Base-by-base conservation (phyloP, 2,113 vertebrate genomes). In the Dasypus novemcinctus region DNA sequence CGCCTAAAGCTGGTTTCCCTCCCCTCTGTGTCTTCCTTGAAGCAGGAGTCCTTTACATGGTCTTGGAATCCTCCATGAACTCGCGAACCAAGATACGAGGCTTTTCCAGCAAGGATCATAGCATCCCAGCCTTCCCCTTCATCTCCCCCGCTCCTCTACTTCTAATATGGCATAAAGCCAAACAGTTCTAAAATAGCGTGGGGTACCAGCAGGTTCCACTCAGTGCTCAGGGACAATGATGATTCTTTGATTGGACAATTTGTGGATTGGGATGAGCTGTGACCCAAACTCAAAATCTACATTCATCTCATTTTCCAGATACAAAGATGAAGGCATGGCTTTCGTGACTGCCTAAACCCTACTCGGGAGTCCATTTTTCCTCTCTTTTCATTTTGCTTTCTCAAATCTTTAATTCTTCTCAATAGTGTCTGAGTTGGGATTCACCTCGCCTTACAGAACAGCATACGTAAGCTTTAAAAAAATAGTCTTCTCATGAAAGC, bases 361-460 rank as follows among this genome's bases (percentile, higher is more conserved):
- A 11, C 5, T 46, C 49, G 52, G 20, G 92, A 68, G 6, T 57
- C 69, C 33, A n/a, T 83, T 66, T n/a, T 38, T n/a, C 63, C 71
- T 80, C 8, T 52, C 41, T 29, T 52, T 80, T 25, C 9, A 1
- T 38, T 80, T 84, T 49, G 31, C 29, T 94, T 95, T 71, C 82
- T 63, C 7, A 79, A 81, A 27, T 63, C 2, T 12, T 18, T 21
- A 7, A 89, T 61, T 80, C 31, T 18, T 14, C 29, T 20, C 33
- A 52, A 52, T 14, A 76, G 29, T 33, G 17, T 31, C 76, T 79
- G 41, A 93, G 17, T 90, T 20, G 81, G 46, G 63, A 54, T 43
- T 82, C 89, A 31, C 33, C 57, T 86, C 61, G 93, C 49, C 29
- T 78, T 92, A 38, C 15, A 81, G 46, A 96, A 36, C 43, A 86